phyloP scores from a whole-genome alignment of 2,888 invertebrate species.

The Mythimna lalbum region DNA sequence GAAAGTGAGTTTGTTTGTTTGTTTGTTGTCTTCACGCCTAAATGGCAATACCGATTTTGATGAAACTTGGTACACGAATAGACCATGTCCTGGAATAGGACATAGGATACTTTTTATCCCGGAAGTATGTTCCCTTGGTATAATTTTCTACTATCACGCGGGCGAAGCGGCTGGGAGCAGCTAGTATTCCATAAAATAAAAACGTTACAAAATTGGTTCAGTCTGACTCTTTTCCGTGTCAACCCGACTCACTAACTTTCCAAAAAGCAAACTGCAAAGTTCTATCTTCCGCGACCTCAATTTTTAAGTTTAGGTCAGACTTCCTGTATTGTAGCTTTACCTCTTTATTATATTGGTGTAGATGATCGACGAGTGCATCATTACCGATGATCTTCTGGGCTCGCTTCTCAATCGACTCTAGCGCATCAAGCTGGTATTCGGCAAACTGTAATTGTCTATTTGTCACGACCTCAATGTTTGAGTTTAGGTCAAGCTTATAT shows the following conservation, averaged over 20 bases:
- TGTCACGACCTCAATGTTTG: slow-evolving; percentile 9
- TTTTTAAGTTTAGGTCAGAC: slow-evolving; percentile 5
- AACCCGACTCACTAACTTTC: slow-evolving; percentile 28
- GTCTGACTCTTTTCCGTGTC: background rate
- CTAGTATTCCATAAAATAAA: background rate
- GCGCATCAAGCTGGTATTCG: background rate
- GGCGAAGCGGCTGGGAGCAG: too few relatives aligned
- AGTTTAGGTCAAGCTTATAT: background rate
- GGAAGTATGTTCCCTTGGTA: too few relatives aligned
- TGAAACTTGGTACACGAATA: too few relatives aligned
- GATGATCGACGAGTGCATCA: background rate
- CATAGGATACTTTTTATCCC: too few relatives aligned
- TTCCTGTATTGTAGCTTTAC: too few relatives aligned
- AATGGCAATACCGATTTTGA: too few relatives aligned
- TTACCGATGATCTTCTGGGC: background rate
- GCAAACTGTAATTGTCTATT: background rate
- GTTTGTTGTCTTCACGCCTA: too few relatives aligned
- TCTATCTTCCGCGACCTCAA: slow-evolving; percentile 33
- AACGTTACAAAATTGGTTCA: background rate
- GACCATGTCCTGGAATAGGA: too few relatives aligned
- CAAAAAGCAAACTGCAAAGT: slow-evolving; percentile 28
- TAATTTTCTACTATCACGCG: too few relatives aligned
- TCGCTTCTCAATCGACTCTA: background rate
- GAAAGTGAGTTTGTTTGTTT: too few relatives aligned
- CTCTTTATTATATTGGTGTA: too few relatives aligned